Evolutionary conservation across 2,113 vertebrate species (phyloP).

Genomic region (Percopsis transmontana): DNA sequence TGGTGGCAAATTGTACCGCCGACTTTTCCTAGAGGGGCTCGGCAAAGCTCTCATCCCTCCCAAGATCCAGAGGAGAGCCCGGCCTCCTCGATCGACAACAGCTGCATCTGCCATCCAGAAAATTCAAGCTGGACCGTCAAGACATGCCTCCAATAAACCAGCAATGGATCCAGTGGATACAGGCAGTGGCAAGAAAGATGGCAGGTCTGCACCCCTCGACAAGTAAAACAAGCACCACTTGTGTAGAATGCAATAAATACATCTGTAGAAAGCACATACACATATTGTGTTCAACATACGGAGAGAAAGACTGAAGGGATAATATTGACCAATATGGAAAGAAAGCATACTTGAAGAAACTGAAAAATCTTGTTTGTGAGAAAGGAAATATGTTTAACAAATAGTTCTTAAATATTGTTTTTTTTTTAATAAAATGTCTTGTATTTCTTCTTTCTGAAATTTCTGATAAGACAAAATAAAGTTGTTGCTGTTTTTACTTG

Average conservation of each 20-base stretch:
- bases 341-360: not conserved
- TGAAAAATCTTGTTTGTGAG: too few species aligned
- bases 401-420: too few species aligned
- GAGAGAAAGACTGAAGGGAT: not conserved
- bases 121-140: not conserved
- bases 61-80: too few species aligned
- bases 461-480: too few species aligned
- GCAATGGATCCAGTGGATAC: slow-evolving; percentile 5
- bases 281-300: not conserved
- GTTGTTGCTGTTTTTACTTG: too few species aligned
- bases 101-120: not conserved
- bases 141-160: not conserved
- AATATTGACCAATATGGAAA: not conserved
- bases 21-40: not conserved
- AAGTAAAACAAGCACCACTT: not conserved
- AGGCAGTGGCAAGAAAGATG: not conserved
- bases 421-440: too few species aligned
- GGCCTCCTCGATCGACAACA: not conserved
- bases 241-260: not conserved
- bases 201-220: not conserved
- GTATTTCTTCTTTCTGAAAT: too few species aligned
- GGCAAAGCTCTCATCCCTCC: not conserved
- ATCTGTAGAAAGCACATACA: not conserved
- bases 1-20: too few species aligned
- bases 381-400: too few species aligned